Base-by-base conservation (phyloP, 1,140 invertebrate genomes). In the Chrysopa pallens region DNA sequence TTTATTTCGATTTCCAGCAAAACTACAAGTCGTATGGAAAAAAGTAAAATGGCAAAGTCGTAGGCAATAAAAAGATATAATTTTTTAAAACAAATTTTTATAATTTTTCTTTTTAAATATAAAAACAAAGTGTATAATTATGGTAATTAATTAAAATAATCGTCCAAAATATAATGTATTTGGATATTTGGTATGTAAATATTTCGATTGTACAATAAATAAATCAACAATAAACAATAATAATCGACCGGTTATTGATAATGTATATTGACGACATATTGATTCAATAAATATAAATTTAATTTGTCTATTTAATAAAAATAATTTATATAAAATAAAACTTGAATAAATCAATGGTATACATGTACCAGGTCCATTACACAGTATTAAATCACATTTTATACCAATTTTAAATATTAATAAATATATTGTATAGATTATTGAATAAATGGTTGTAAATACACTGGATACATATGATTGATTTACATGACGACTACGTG, bases 321-420 rank as follows among this genome's bases (percentile, higher is more conserved):
- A 57, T 66, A 23, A 23, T 23, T 23, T 23, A 23, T 79, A 73
- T 43, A 73, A 67, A 0, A 78, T n/a, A 56, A 78, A 79, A 12
- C 74, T 76, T 39, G 78, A 68, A 8, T 84, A 46, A 63, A 86
- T 90, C 33, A 91, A 61, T 28, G 90, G 92, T 46, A 98, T 71
- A 63, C 92, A 95, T 6, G 90, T 95, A 17, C 92, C 93, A 40
- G 93, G 94, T 1, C 94, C 94, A 69, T 97, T 98, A 55, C 85
- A 88, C 2, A 95, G 57, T 43, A 93, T 67, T 43, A 94, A 53
- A 55, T 87, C 71, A 14, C 89, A 89, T 45, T 64, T 70, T 47
- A 77, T 67, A 38, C 62, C 70, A 48, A 76, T 70, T 9, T 92
- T 57, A 51, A 68, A 66, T 1, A 83, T 44, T 27, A 72, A 71